Percentiles rank a stretch among this genome's conserved stretches.
phyloP scores from a whole-genome alignment of 2,888 invertebrate genomes.

The Microctonus aethiopoides region DNA sequence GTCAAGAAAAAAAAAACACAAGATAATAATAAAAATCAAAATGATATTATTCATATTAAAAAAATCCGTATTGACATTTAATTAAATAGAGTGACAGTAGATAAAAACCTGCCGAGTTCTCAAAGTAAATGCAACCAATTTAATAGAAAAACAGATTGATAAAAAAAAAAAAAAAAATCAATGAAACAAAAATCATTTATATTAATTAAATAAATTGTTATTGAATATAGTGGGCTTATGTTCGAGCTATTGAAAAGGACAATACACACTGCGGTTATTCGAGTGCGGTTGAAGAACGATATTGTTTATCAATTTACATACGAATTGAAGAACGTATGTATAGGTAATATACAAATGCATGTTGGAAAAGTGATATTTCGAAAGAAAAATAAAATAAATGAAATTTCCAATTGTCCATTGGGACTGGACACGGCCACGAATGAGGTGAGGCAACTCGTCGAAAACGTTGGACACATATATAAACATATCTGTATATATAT shows the following conservation, averaged over 20 bases:
- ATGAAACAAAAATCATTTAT: background rate
- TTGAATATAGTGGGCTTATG: background rate
- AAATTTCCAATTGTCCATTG: conserved; percentile 22
- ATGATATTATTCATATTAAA: background rate
- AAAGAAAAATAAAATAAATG: background rate
- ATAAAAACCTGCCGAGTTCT: no score
- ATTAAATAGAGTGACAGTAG: background rate
- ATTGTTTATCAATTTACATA: background rate
- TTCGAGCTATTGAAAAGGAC: background rate
- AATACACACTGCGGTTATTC: conserved; percentile 10
- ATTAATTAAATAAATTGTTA: background rate
- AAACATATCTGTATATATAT: background rate
- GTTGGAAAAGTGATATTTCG: background rate
- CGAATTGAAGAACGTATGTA: background rate
- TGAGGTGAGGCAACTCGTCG: conserved; percentile 24
- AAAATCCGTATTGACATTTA: background rate
- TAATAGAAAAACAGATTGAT: background rate
- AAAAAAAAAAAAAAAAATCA: background rate
- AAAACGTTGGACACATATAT: background rate
- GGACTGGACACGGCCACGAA: conserved; percentile 9
- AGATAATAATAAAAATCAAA: background rate
- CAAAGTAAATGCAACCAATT: background rate
- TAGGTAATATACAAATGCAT: background rate
- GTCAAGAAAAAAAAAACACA: background rate
- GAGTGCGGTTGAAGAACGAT: conserved; percentile 18